Evolutionary conservation across 2,888 invertebrate genomes (phyloP).

Genomic region (Rhaphigaster nebulosa): DNA sequence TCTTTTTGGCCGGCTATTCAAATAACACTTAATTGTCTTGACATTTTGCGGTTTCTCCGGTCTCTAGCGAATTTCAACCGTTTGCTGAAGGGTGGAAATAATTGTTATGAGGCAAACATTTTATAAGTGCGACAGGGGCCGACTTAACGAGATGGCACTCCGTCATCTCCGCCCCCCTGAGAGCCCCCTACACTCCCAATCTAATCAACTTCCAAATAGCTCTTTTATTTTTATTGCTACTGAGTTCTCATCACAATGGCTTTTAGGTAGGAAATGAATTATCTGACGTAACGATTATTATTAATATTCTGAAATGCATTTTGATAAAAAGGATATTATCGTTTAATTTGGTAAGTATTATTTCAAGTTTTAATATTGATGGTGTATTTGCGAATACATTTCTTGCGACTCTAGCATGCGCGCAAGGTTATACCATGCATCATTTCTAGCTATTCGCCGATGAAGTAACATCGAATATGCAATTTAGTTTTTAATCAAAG

Average conservation of each 20-base stretch:
- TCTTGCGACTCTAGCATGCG: too few species aligned
- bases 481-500: too few species aligned
- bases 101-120: conserved; percentile 35
- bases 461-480: too few species aligned
- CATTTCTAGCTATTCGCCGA: too few species aligned
- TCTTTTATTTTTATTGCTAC: conserved; percentile 20
- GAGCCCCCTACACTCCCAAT: background rate
- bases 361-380: too few species aligned
- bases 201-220: conserved; percentile 16
- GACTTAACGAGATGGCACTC: conserved; percentile 15
- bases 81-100: conserved; percentile 33
- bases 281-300: background rate
- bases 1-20: background rate
- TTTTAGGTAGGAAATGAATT: background rate
- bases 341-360: too few species aligned
- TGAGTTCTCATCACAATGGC: background rate
- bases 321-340: background rate
- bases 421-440: too few species aligned
- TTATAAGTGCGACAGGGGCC: conserved; percentile 6
- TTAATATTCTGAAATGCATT: background rate
- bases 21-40: background rate
- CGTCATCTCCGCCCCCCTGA: background rate
- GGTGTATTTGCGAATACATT: too few species aligned
- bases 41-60: background rate
- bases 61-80: background rate